Conservation (phyloP, 1,140 invertebrate genomes). For the Orius insidiosus region DNA sequence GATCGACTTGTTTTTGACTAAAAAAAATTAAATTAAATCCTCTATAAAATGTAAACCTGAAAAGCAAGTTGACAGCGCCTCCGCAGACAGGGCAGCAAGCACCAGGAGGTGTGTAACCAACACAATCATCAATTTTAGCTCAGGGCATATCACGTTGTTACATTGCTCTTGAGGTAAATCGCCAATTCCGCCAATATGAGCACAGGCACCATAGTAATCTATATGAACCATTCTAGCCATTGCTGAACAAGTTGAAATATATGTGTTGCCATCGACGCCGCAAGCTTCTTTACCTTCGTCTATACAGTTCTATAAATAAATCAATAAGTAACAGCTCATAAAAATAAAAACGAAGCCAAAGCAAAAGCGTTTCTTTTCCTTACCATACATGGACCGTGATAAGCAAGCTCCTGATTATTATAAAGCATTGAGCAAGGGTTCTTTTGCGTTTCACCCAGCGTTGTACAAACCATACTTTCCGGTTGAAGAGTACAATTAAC, state of each 20-base stretch:
- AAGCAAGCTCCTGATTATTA: slow-evolving; percentile 41
- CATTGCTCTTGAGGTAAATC: slow-evolving; percentile 1
- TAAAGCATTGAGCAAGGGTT: slow-evolving; percentile 55
- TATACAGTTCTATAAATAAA: not conserved
- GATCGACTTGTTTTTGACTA: slow-evolving; percentile 30
- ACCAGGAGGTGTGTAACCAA: slow-evolving; percentile 62
- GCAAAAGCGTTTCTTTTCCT: slow-evolving; percentile 1
- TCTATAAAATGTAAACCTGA: too few relatives aligned
- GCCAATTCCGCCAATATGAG: slow-evolving; percentile 43
- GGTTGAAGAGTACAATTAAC: slow-evolving; percentile 25
- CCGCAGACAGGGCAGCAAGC: slow-evolving; percentile 81
- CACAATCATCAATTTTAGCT: slow-evolving; percentile 42
- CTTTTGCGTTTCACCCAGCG: slow-evolving; percentile 47
- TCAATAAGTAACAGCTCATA: not conserved
- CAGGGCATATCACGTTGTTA: slow-evolving; percentile 37
- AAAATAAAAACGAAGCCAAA: not conserved
- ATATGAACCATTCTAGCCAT: slow-evolving; percentile 49
- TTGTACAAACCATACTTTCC: slow-evolving; percentile 52
- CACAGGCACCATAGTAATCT: slow-evolving; percentile 65
- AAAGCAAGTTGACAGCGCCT: slow-evolving; percentile 62
- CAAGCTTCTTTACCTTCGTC: slow-evolving; percentile 40
- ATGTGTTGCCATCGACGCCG: slow-evolving; percentile 72
- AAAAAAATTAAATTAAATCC: slow-evolving; percentile 7
- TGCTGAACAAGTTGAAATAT: slow-evolving; percentile 65
- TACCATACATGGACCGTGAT: slow-evolving; percentile 56